Percentiles rank a stretch among this genome's conserved stretches.
Conservation (phyloP, 2,888 invertebrate genomes). For the Proisotoma minuta region DNA sequence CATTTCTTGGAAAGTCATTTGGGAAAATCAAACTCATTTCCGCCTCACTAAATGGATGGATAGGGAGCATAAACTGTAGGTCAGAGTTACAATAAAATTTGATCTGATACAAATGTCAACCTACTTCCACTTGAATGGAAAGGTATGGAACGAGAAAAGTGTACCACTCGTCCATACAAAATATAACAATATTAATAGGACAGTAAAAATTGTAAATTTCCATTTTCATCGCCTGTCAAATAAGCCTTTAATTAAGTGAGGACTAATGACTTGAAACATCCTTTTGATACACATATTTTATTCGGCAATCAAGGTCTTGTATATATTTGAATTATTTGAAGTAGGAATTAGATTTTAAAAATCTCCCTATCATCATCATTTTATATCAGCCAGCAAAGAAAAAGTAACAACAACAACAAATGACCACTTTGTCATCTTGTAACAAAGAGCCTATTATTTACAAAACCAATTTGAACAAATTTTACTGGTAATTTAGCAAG, state of each 20-base stretch:
- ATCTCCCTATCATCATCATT: background rate
- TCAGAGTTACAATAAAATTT: too few relatives aligned
- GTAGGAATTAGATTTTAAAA: background rate
- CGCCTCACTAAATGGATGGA: too few relatives aligned
- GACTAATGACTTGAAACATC: background rate
- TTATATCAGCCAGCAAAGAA: background rate
- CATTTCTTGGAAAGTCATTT: too few relatives aligned
- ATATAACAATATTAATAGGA: too few relatives aligned
- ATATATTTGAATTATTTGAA: background rate
- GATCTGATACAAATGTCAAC: too few relatives aligned
- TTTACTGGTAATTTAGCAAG: background rate
- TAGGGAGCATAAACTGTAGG: too few relatives aligned
- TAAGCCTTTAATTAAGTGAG: background rate
- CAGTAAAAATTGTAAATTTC: too few relatives aligned
- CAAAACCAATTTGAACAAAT: conserved; percentile 4
- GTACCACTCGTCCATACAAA: too few relatives aligned
- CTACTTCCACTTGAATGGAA: too few relatives aligned
- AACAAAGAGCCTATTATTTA: conserved; percentile 11
- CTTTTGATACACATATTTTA: background rate
- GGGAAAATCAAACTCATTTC: too few relatives aligned
- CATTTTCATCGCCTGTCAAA: too few relatives aligned
- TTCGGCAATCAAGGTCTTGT: background rate
- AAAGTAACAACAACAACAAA: background rate
- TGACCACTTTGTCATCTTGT: conserved; percentile 4
- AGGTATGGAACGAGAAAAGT: too few relatives aligned